phyloP scores from a whole-genome alignment of 1,140 invertebrate species.

The Eumeta japonica region DNA sequence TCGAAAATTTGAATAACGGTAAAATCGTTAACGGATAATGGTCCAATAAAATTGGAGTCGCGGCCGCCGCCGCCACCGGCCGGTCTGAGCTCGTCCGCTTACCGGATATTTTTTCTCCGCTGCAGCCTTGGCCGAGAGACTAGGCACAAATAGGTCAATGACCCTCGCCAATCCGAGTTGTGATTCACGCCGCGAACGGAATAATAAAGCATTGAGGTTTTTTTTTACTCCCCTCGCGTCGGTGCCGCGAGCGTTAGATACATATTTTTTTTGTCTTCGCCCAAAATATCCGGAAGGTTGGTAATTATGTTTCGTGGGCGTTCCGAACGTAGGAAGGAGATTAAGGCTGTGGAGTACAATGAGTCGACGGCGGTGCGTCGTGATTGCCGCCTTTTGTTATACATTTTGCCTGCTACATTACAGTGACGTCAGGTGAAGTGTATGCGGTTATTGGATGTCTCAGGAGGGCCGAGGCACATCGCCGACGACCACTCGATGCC shows the following conservation, averaged over 20 bases:
- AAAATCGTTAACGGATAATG: conserved; percentile 20
- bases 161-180: conserved; percentile 53
- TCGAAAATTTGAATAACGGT: conserved; percentile 28
- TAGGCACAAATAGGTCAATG: conserved; percentile 53
- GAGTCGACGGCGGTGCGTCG: too few species aligned
- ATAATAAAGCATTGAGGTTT: conserved; percentile 46
- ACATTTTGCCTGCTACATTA: too few species aligned
- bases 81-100: conserved; percentile 24
- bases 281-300: conserved; percentile 32
- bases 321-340: conserved; percentile 13
- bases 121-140: conserved; percentile 49
- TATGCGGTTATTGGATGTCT: too few species aligned
- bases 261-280: conserved; percentile 32
- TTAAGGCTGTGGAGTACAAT: too few species aligned
- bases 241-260: conserved; percentile 21
- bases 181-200: conserved; percentile 51
- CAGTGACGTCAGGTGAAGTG: too few species aligned
- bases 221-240: conserved; percentile 45
- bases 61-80: conserved; percentile 13
- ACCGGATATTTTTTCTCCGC: conserved; percentile 35
- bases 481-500: too few species aligned
- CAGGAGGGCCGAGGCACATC: too few species aligned
- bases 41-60: conserved; percentile 20
- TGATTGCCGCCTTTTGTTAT: too few species aligned
- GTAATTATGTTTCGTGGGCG: conserved; percentile 23